Conservation (phyloP, 1,140 invertebrate genomes). For the Danaus plexippus region DNA sequence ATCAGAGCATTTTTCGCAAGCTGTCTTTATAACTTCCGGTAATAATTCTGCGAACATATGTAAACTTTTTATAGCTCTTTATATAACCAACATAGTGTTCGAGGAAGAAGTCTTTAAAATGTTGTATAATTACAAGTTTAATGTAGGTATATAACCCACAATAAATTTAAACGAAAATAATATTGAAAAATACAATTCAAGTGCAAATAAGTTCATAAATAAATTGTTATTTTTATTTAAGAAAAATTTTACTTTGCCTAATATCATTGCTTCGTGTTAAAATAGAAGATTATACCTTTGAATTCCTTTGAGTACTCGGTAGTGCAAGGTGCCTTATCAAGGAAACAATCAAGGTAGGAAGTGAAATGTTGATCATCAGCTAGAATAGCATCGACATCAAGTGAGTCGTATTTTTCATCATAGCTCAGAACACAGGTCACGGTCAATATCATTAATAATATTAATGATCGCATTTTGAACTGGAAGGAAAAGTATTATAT, state of each 20-base stretch:
- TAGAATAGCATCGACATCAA: slow-evolving; percentile 79
- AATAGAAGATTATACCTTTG: slow-evolving; percentile 73
- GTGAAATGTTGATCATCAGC: slow-evolving; percentile 75
- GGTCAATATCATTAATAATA: slow-evolving; percentile 13
- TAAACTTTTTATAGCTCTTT: too few species aligned
- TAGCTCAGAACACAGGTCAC: slow-evolving; percentile 26
- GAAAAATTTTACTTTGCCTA: too few species aligned
- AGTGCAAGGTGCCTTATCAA: slow-evolving; percentile 78
- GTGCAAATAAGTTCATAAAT: too few species aligned
- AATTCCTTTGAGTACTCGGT: slow-evolving; percentile 76
- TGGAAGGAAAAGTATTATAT: too few species aligned
- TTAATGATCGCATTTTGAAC: slow-evolving; percentile 6
- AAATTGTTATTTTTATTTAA: too few species aligned
- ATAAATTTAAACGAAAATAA: too few species aligned
- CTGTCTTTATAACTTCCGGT: slow-evolving; percentile 77
- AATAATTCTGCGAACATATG: slow-evolving; percentile 71
- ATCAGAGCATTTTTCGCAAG: slow-evolving; percentile 78
- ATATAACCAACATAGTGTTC: too few species aligned
- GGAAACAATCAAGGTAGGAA: slow-evolving; percentile 78
- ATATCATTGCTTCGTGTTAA: neutral
- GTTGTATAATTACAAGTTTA: too few species aligned
- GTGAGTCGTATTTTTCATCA: slow-evolving; percentile 67
- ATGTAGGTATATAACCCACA: too few species aligned
- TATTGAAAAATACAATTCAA: too few species aligned
- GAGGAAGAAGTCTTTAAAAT: too few species aligned